These are phyloP conservation scores for Sebastes hubbsi DNA, from an alignment of 2,797 vertebrate genomes.

Conservation along the genomic window DNA sequence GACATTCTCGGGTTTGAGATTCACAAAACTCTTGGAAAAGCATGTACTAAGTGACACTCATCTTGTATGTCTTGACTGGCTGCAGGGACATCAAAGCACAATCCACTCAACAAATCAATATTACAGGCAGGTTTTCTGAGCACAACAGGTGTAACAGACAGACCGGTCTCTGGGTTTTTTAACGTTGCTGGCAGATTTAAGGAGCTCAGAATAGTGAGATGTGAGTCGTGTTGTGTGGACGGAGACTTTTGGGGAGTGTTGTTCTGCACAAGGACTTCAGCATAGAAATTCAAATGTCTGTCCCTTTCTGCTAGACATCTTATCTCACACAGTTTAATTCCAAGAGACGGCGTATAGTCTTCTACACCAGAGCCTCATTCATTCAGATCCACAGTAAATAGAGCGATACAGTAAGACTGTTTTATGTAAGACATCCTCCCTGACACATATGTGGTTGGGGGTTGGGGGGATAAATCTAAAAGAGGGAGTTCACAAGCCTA, in stretches of 20 bases:
- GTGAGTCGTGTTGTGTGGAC: not conserved
- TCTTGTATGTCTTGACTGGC: not conserved
- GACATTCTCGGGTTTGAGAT: not conserved
- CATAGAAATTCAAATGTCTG: slow-evolving; percentile 2
- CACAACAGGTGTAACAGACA: slow-evolving; percentile 43
- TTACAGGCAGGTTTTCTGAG: slow-evolving; percentile 28
- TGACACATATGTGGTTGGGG: slow-evolving; percentile 36
- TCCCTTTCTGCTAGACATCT: not conserved
- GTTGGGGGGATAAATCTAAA: slow-evolving; percentile 35
- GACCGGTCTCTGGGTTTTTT: not conserved
- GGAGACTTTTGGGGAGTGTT: not conserved
- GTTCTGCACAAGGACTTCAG: not conserved
- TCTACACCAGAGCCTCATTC: slow-evolving; percentile 20
- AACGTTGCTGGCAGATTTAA: not conserved
- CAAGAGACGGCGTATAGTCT: not conserved
- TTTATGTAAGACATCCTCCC: slow-evolving; percentile 46
- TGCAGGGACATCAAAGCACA: slow-evolving; percentile 2
- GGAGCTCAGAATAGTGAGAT: not conserved
- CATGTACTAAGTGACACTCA: not conserved
- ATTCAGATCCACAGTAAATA: slow-evolving; percentile 33
- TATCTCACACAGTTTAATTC: not conserved
- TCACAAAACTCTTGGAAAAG: not conserved
- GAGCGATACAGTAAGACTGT: slow-evolving; percentile 11
- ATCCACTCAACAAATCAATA: slow-evolving; percentile 41
- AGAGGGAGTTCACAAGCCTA: slow-evolving; percentile 33